Evolutionary conservation across 2,888 invertebrate genomes (phyloP), one percentile per base, ranked within the genome.

Genomic region (Gisinianus flammeolus): DNA sequence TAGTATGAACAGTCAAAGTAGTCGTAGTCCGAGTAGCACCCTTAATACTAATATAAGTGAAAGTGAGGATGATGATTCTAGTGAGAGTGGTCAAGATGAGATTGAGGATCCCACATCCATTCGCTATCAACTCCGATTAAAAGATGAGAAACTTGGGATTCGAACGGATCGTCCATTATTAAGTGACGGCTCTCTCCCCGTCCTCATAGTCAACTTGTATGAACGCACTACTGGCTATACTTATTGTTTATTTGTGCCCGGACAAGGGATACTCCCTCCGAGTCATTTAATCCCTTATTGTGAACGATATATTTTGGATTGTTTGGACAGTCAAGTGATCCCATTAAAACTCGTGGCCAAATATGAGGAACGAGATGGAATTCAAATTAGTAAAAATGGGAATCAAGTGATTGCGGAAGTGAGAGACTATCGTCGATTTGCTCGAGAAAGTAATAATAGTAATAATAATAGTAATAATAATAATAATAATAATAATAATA

Each of bases 281-380:
- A 81, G 81, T 58, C 83, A 84, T 30, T 56, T 81, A 19, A 82
- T 84, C 52, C 84, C 84, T 4, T 84, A 83, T 69, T 68, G 76
- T 35, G 83, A 84, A 72, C 73, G 79, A 28, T 83, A 82, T 64
- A 72, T 84, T 28, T 71, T 84, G 12, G 81, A 82, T 52, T 82
- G 80, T 26, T 77, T 84, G 24, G 83, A 83, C 67, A 78, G 71
- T 56, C 12, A 44, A 44, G 19, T 35, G 5, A 35, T 35, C 35
- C 84, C 84, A 12, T 54, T 70, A 12, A 82, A 79, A 76, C 64
- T 84, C 56, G 28, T 84, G 8, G 54, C 73, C 28, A 79, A 78
- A 70, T 66, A 81, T 16, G 81, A 81, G 66, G 80, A 81, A 22
- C 35, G 30, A 22, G 71, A 79, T 68, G 81, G 79, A n/a, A 77